Evolutionary conservation across 2,888 invertebrate genomes (phyloP).

Genomic region (Sinohyriopsis cumingii): DNA sequence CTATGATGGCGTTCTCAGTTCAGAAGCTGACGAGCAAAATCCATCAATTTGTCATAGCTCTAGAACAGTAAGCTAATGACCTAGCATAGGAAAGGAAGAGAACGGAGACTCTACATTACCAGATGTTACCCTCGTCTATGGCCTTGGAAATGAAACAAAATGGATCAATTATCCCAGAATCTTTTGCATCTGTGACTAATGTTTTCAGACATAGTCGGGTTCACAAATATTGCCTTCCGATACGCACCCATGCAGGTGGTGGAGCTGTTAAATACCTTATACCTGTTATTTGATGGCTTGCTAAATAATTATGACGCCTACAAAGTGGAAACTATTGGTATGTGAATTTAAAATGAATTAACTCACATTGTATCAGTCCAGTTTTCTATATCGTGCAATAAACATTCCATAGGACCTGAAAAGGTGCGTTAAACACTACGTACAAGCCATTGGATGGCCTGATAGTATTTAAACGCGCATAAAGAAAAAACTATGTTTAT

Average conservation of each 20-base stretch:
- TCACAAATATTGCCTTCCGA: conserved; percentile 1
- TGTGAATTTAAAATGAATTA: no score
- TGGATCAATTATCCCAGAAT: conserved; percentile 10
- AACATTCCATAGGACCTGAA: no score
- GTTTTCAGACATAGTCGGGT: conserved; percentile 17
- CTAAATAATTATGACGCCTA: conserved; percentile 44
- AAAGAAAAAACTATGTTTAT: no score
- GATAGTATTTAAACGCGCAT: no score
- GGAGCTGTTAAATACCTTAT: conserved; percentile 42
- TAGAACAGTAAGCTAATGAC: not conserved
- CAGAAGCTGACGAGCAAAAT: no score
- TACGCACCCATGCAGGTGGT: conserved; percentile 21
- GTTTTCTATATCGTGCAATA: no score
- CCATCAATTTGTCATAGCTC: no score
- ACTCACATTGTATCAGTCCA: no score
- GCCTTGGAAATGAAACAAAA: conserved; percentile 9
- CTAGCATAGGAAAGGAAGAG: conserved; percentile 3
- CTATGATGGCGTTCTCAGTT: no score
- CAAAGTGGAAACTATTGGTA: conserved; percentile 52
- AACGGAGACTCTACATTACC: conserved; percentile 8
- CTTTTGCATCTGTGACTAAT: conserved; percentile 12
- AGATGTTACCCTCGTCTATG: conserved; percentile 20
- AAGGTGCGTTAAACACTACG: no score
- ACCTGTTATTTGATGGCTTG: conserved; percentile 41
- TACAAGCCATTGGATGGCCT: no score